phyloP scores from a whole-genome alignment of 2,797 vertebrate species.

The Phrynocephalus vlangalii region DNA sequence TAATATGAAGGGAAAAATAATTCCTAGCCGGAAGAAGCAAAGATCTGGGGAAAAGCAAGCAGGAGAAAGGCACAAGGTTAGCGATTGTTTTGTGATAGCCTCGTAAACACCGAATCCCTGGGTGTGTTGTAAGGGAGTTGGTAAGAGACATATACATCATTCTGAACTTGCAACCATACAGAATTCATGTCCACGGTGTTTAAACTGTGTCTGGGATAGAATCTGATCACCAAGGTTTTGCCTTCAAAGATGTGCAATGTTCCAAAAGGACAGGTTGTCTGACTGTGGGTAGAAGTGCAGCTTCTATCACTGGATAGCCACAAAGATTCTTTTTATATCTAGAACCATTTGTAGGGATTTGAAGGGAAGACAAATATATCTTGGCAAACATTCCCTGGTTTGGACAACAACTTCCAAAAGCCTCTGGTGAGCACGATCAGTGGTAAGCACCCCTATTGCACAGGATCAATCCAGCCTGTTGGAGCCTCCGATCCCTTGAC shows the following conservation, averaged over 20 bases:
- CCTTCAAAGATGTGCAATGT: not conserved
- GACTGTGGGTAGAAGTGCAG: too few species aligned
- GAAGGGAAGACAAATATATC: too few species aligned
- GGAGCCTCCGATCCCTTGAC: not conserved
- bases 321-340: not conserved
- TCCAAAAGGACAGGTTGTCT: not conserved
- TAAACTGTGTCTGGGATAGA: not conserved
- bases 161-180: not conserved
- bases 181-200: not conserved
- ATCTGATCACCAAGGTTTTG: not conserved
- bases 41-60: not conserved
- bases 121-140: constrained; percentile 58
- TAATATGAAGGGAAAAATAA: not conserved
- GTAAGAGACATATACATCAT: constrained; percentile 64
- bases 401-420: too few species aligned
- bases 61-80: constrained; percentile 2
- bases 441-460: too few species aligned
- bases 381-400: too few species aligned
- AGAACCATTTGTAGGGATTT: too few species aligned
- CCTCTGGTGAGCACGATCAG: too few species aligned
- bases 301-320: not conserved
- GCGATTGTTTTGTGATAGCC: constrained; percentile 24
- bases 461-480: too few species aligned
- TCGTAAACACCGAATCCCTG: constrained; percentile 65
- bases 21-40: not conserved